These are phyloP conservation scores for Patella pellucida DNA, from an alignment of 2,888 invertebrate species.

Conservation along the genomic window DNA sequence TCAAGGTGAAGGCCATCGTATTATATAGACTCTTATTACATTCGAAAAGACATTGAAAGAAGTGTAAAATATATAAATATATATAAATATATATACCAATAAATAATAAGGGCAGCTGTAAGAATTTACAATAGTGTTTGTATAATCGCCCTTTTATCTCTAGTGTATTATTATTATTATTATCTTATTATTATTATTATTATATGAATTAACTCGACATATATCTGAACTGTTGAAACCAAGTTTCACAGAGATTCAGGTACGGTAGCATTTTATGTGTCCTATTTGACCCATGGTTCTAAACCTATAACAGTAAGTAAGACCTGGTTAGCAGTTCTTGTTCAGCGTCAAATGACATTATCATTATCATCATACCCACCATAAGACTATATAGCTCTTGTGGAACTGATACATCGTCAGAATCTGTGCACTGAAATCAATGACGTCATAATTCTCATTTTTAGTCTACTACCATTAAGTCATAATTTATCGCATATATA, in stretches of 20 bases:
- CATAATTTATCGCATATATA: too few relatives aligned
- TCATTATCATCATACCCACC: too few relatives aligned
- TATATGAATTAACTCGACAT: neutral
- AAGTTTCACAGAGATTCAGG: neutral
- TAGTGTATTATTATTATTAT: neutral
- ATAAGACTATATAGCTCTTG: too few relatives aligned
- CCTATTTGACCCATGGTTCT: neutral
- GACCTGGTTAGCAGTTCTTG: too few relatives aligned
- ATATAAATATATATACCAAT: conserved; percentile 5
- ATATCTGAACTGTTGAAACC: neutral
- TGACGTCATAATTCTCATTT: too few relatives aligned
- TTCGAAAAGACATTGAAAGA: conserved; percentile 3
- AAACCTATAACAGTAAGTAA: neutral
- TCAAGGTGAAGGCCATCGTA: conserved; percentile 7
- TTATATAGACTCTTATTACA: conserved; percentile 12
- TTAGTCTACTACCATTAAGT: too few relatives aligned
- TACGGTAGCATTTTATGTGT: conserved; percentile 7
- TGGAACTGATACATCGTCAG: too few relatives aligned
- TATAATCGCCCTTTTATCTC: too few relatives aligned
- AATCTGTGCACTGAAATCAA: too few relatives aligned
- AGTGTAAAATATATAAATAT: neutral
- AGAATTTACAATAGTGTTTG: neutral
- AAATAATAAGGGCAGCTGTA: conserved; percentile 10
- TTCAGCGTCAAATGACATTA: too few relatives aligned
- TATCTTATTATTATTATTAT: conserved; percentile 4